A percentile compares a stretch with the other conserved stretches of the same genome.
phyloP scores from a whole-genome alignment of 1,140 invertebrate species.

The Coptotermes formosanus region DNA sequence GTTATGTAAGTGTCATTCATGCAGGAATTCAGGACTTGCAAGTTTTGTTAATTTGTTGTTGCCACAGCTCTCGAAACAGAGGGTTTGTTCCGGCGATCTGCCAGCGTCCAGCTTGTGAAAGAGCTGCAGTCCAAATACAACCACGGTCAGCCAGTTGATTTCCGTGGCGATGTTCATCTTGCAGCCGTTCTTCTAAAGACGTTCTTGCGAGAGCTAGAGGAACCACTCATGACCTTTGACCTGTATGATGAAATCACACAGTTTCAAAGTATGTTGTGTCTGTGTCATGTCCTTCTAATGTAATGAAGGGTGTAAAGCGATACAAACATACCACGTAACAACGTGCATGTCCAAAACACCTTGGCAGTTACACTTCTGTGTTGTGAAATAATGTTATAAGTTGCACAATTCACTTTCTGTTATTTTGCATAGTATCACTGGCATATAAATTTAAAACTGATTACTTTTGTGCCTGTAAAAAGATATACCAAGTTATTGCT shows the following conservation, averaged over 20 bases:
- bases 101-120: constrained; percentile 78
- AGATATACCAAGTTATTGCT: too few species aligned
- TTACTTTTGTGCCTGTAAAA: too few species aligned
- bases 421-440: too few species aligned
- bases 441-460: too few species aligned
- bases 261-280: constrained; percentile 72
- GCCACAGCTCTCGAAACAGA: constrained; percentile 86
- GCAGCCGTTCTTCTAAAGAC: constrained; percentile 93
- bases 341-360: too few species aligned
- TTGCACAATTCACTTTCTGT: too few species aligned
- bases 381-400: too few species aligned
- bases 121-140: constrained; percentile 84
- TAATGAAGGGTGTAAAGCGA: background rate
- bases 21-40: background rate
- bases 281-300: background rate
- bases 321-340: too few species aligned
- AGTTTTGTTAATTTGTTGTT: background rate
- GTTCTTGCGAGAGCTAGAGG: constrained; percentile 89
- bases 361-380: too few species aligned
- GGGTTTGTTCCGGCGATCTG: constrained; percentile 91
- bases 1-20: too few species aligned
- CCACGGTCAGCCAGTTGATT: constrained; percentile 75
- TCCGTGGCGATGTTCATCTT: constrained; percentile 82
- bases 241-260: constrained; percentile 91
- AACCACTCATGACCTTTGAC: constrained; percentile 92